Percentiles rank a stretch among this genome's conserved stretches.
Evolutionary conservation across 2,888 invertebrate genomes (phyloP).

Genomic region (Anodontia alba): DNA sequence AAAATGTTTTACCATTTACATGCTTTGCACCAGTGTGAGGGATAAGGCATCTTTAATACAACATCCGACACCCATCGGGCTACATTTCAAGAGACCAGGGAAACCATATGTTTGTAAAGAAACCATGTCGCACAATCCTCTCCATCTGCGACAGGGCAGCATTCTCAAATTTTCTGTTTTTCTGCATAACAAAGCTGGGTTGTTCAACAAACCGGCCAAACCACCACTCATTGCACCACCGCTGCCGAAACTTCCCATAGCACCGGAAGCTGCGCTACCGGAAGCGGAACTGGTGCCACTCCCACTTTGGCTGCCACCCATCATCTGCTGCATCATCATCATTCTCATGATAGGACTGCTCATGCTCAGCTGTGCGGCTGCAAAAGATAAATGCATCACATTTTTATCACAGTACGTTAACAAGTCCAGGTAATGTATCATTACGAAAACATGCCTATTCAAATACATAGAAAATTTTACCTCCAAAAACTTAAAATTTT

Average conservation of each 20-base stretch:
- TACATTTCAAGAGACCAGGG: slow-evolving; percentile 62
- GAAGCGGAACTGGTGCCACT: background rate
- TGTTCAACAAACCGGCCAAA: slow-evolving; percentile 45
- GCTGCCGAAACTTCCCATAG: background rate
- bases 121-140: slow-evolving; percentile 52
- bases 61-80: slow-evolving; percentile 67
- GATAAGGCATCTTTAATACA: slow-evolving; percentile 63
- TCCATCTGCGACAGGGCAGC: slow-evolving; percentile 53
- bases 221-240: background rate
- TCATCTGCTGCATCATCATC: slow-evolving; percentile 10
- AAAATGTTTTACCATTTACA: slow-evolving; percentile 23
- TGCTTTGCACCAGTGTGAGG: slow-evolving; percentile 40
- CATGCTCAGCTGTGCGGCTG: slow-evolving; percentile 21
- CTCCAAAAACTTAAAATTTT: no score
- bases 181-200: slow-evolving; percentile 58
- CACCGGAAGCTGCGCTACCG: background rate
- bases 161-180: slow-evolving; percentile 60
- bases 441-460: no score
- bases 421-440: slow-evolving; percentile 15
- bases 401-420: slow-evolving; percentile 18
- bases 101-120: slow-evolving; percentile 58
- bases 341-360: slow-evolving; percentile 21
- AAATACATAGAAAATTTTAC: no score
- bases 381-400: slow-evolving; percentile 15
- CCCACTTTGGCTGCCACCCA: background rate